Evolutionary conservation across 2,888 invertebrate genomes (phyloP), one percentile per base, ranked within the genome.

Genomic region (Pterobdella sp.): DNA sequence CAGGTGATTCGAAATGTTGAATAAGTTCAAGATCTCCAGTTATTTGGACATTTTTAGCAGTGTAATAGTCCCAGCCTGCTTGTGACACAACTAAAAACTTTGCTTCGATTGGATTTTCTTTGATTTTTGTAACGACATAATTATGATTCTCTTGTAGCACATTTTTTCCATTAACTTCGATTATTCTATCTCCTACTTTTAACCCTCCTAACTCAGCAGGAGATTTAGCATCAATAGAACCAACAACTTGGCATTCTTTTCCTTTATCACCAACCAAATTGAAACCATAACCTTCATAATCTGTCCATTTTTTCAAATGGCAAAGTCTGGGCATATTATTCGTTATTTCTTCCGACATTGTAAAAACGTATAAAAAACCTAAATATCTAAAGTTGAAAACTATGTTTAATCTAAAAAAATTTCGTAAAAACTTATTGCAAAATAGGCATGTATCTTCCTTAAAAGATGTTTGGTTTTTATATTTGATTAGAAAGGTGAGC

Each of bases 281-380:
- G 86, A 98, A 98, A n/a, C 98, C 98, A 84, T 96, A 98, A 56
- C 97, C 97, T 84, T 94, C 93, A 84, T 94, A 94, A 83, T 91
- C 89, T 71, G 90, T 88, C 87, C 92, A 91, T 86, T 95, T 95
- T 31, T 77, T 76, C 26, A 84, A 90, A 86, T 93, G 92, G 87
- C 95, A 96, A 79, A 92, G 87, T 77, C 93, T 88, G 1, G 87
- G 86, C n/a, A 56, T 26, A 22, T 56, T 26, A 22, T n/a, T 56
- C 18, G 14, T 26, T 56, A 56, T 4, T 56, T 56, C 60, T 56
- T 56, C 10, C n/a, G 7, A n/a, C 60, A 56, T 56, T 56, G 7
- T 56, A n/a, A n/a, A n/a, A n/a, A n/a, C n/a, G n/a, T n/a, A n/a
- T n/a, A n/a, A n/a, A n/a, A n/a, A n/a, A n/a, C n/a, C n/a, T n/a